Conservation (phyloP, 2,797 vertebrate species). For the Meda fulgida region DNA sequence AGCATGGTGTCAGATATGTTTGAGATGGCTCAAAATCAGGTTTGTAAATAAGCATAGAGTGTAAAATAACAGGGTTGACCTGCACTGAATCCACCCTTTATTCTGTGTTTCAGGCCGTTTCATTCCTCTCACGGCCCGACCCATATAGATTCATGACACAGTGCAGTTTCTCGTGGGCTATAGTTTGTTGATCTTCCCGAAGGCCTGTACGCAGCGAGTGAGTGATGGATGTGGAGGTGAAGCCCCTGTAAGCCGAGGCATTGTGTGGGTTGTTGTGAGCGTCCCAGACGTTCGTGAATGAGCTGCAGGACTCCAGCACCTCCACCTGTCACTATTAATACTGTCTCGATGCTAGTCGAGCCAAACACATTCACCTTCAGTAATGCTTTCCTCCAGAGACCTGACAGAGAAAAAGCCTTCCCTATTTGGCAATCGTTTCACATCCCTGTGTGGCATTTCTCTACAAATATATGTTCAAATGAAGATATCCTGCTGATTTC, state of each 20-base stretch:
- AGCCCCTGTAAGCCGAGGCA: constrained; percentile 72
- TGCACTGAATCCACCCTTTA: neutral
- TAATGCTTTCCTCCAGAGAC: constrained; percentile 73
- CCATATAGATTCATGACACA: neutral
- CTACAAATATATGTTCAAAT: constrained; percentile 57
- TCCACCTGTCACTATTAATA: constrained; percentile 75
- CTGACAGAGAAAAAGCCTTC: constrained; percentile 68
- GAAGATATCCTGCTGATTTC: constrained; percentile 31
- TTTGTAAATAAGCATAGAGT: neutral
- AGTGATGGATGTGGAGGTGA: constrained; percentile 72
- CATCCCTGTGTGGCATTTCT: constrained; percentile 65
- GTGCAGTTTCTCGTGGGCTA: constrained; percentile 58
- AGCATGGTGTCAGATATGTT: neutral
- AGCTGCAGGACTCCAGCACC: constrained; percentile 70
- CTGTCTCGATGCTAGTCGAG: constrained; percentile 64
- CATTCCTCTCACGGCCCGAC: neutral
- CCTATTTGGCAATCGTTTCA: constrained; percentile 67
- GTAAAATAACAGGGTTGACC: neutral
- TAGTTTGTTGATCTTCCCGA: constrained; percentile 73
- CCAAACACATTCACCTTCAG: constrained; percentile 74
- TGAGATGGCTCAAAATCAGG: neutral
- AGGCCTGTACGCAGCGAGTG: constrained; percentile 75
- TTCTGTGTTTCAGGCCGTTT: neutral
- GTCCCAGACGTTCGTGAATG: constrained; percentile 75
- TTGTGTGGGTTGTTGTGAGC: constrained; percentile 74